Conservation (phyloP, 1,140 invertebrate species). For the Solenopsis fugax region DNA sequence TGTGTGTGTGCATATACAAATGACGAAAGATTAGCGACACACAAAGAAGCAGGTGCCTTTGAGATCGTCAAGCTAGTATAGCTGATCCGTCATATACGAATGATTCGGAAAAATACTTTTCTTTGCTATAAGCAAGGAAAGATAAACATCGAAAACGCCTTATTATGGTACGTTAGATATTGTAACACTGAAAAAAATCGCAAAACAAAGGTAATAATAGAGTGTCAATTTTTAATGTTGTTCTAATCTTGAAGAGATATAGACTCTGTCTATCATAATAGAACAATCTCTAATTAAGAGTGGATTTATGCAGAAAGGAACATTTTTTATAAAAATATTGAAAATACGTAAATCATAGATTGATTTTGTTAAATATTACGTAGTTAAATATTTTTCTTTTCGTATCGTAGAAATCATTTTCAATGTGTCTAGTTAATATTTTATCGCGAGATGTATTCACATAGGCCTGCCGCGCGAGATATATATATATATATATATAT, state of each 20-base stretch:
- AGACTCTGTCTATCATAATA: constrained; percentile 18
- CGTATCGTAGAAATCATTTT: not conserved
- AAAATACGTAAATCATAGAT: not conserved
- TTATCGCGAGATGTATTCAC: not conserved
- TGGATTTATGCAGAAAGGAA: not conserved
- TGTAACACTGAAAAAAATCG: constrained; percentile 61
- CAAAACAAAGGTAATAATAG: constrained; percentile 58
- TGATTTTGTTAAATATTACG: not conserved
- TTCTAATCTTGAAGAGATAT: constrained; percentile 34
- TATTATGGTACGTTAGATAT: constrained; percentile 77
- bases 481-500: no score
- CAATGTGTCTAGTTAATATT: not conserved
- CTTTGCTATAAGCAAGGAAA: constrained; percentile 70
- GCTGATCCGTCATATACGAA: constrained; percentile 69
- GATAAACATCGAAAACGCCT: constrained; percentile 82
- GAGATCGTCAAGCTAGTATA: constrained; percentile 75
- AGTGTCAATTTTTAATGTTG: constrained; percentile 65
- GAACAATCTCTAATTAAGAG: constrained; percentile 1
- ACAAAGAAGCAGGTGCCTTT: constrained; percentile 71
- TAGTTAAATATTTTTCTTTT: not conserved
- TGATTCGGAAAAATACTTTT: constrained; percentile 57
- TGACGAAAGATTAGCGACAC: constrained; percentile 1
- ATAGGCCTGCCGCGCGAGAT: not conserved
- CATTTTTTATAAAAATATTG: constrained; percentile 42
- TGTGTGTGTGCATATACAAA: not conserved